A percentile compares a stretch with the other conserved stretches of the same genome.
These are phyloP conservation scores for Brenthis daphne DNA, from an alignment of 2,888 invertebrate genomes.

Conservation along the genomic window DNA sequence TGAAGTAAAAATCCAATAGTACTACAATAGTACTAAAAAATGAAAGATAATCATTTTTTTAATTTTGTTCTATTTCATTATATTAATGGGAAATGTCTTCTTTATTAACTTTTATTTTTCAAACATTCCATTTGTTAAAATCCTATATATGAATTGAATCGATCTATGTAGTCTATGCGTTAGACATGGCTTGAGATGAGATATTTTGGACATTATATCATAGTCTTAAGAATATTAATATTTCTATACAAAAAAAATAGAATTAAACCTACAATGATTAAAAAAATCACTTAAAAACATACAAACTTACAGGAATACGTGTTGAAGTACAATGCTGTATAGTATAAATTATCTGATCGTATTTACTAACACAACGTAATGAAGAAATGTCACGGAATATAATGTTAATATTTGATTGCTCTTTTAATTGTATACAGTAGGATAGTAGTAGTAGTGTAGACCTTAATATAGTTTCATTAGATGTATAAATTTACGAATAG, in stretches of 20 bases:
- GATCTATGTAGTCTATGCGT: too few relatives aligned
- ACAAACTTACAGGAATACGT: background rate
- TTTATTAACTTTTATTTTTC: too few relatives aligned
- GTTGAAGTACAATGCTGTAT: background rate
- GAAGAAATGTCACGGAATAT: background rate
- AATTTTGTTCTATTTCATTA: background rate
- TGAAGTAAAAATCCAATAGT: constrained; percentile 1
- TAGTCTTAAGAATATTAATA: too few relatives aligned
- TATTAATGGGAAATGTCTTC: background rate
- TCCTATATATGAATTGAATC: too few relatives aligned
- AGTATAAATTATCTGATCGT: background rate
- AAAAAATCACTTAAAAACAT: background rate
- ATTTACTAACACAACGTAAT: background rate
- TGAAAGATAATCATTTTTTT: constrained; percentile 3
- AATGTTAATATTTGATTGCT: constrained; percentile 2
- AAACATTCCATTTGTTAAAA: too few relatives aligned
- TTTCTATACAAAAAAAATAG: too few relatives aligned
- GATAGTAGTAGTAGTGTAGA: background rate
- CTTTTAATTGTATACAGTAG: background rate
- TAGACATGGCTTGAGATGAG: too few relatives aligned
- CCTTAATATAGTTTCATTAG: too few relatives aligned
- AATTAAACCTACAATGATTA: background rate
- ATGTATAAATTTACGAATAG: background rate
- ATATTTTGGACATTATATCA: too few relatives aligned
- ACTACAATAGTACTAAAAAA: background rate